Evolutionary conservation across 2,113 vertebrate genomes (phyloP), one percentile per base, ranked within the genome.

Genomic region (Microtus ochrogaster): DNA sequence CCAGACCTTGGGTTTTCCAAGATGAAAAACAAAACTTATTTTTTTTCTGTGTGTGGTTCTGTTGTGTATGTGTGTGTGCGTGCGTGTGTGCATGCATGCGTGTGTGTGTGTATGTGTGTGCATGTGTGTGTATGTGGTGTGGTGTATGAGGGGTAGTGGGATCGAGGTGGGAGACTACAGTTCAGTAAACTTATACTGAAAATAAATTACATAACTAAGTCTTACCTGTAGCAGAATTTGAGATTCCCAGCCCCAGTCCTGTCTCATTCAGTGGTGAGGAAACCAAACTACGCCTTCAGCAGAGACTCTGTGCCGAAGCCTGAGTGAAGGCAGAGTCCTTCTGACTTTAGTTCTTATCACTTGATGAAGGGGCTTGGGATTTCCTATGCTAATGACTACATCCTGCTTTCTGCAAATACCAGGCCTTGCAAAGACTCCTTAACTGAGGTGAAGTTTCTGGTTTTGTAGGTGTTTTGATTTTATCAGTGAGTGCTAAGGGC

Each of bases 391-490:
- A 83, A 39, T 22, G 6, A 89, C 41, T 79, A 88, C 22, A 65
- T 95, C 49, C 39, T 95, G 61, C 82, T 94, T 85, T n/a, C 6
- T 41, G 47, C 14, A 87, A 52, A 91, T 3, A 39, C 36, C 28
- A 22, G 9, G 41, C 33, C 88, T 70, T 65, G 44, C 26, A 77
- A 89, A 28, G 0, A 22, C 28, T 72, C 17, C 61, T 44, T 76
- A 63, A 17, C 14, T 63, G 28, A 77, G 21, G 83, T 61, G 47
- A 94, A 61, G 52, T 63, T 96, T 97, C 83, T 84, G 74, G 82
- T 90, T 97, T 81, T 94, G 41, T 14, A 94, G 63, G 79, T 83
- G 90, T 66, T 89, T 95, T 68, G 91, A 96, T 96, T 97, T 95
- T 92, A 96, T 97, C 95, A 91, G 81, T 72, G 85, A 96, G 41